Evolutionary conservation across 2,797 vertebrate species (phyloP).

Genomic region (Hydrolagus colliei): DNA sequence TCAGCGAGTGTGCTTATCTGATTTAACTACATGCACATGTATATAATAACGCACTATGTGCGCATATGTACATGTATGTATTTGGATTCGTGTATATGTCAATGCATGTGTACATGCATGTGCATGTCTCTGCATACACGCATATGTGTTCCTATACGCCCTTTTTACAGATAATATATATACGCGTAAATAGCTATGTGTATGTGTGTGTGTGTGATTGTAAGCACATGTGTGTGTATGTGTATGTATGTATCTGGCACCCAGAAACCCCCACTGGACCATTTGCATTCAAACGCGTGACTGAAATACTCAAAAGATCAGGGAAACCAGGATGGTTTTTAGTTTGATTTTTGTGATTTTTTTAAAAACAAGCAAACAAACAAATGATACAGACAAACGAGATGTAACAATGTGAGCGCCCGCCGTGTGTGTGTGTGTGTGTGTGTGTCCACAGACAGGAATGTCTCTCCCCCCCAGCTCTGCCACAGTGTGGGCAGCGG

Average conservation of each 20-base stretch:
- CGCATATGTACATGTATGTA: not conserved
- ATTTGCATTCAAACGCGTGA: not conserved
- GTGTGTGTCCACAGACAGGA: not conserved
- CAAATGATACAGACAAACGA: not conserved
- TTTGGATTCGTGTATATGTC: not conserved
- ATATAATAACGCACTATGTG: not conserved
- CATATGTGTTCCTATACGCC: not conserved
- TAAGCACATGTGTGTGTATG: not conserved
- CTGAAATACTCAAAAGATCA: no score
- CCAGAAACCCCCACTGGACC: no score
- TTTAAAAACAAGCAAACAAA: not conserved
- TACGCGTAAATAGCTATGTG: not conserved
- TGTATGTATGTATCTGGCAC: not conserved
- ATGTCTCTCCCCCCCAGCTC: not conserved
- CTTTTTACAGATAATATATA: not conserved
- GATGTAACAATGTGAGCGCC: not conserved
- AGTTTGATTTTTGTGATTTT: not conserved
- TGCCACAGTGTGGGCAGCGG: not conserved
- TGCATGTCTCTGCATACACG: not conserved
- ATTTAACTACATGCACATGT: not conserved
- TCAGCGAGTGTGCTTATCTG: no score
- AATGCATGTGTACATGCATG: not conserved
- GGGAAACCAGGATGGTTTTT: not conserved
- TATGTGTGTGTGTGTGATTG: no score
- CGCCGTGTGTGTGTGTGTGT: not conserved